Evolutionary conservation across 2,113 vertebrate species (phyloP), one percentile per base, ranked within the genome.

Genomic region (Amblyopsis rosae): DNA sequence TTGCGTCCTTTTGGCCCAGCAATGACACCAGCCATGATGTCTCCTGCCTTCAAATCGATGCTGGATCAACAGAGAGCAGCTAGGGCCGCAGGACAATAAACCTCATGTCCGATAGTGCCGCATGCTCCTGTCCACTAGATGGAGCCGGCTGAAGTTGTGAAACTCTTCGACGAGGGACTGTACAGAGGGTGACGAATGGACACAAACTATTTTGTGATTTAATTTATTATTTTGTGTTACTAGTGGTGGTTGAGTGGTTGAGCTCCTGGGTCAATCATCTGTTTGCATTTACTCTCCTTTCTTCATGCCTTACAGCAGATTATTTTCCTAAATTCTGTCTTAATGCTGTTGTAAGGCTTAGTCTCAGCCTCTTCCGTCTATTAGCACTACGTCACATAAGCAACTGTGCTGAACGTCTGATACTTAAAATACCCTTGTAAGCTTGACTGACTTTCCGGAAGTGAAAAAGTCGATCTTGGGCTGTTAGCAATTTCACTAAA

Each of bases 11-110:
- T 91, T 68, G 86, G 87, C 66, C 88, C 90, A 0, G 84, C 88
- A 35, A 86, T 90, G 88, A 88, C 88, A 56, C 89, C 88, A 3
- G 61, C 85, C 35, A 74, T 79, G 90, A 77, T 91, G 86, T 82
- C 89, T 12, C 86, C 89, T 0, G 87, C 83, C 0, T 6, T 91
- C 51, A 64, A 41, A 73, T 82, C 89, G 19, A 90, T 91, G 87
- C 16, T 93, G 90, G 89, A 91, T 70, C 87, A 92, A 77, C 91
- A 92, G 80, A 81, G 81, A 81, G 86, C 83, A 33, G 72, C 86
- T 62, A 80, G 79, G 54, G 56, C 77, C 2, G 53, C 88, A n/a
- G 91, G 88, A 0, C 88, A 91, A 15, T 92, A 91, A 63, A 56
- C 54, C 57, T 60, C 15, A 17, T 16, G 11, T 73, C 60, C 62